These are phyloP conservation scores for Phrynocephalus vlangalii DNA, from an alignment of 2,797 vertebrate species.

Conservation along the genomic window DNA sequence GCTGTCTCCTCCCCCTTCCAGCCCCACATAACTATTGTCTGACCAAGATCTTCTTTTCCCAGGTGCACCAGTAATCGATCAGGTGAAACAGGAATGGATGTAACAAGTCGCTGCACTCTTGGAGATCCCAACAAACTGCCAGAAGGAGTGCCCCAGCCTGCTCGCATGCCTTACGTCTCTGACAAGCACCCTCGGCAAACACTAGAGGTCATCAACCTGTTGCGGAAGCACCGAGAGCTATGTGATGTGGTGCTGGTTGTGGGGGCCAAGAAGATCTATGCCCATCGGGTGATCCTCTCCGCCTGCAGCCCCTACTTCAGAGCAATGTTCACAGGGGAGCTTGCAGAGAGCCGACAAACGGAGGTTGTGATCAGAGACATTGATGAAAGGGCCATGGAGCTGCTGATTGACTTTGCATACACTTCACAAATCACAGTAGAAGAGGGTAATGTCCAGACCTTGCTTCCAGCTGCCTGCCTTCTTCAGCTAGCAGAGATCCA, in stretches of 20 bases:
- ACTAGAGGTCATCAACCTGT: constrained; percentile 96
- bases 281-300: constrained; percentile 95
- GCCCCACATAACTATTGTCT: neutral
- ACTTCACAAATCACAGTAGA: constrained; percentile 99
- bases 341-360: constrained; percentile 96
- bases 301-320: constrained; percentile 99
- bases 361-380: constrained; percentile 98
- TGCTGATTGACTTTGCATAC: constrained; percentile 98
- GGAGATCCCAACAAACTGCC: constrained; percentile 99
- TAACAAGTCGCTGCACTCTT: constrained; percentile 98
- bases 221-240: constrained; percentile 96
- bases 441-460: constrained; percentile 98
- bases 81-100: constrained; percentile 98
- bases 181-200: constrained; percentile 99
- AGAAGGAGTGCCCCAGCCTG: constrained; percentile 98
- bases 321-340: constrained; percentile 98
- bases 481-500: constrained; percentile 98
- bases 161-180: constrained; percentile 98
- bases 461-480: constrained; percentile 96
- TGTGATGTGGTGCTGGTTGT: constrained; percentile 98
- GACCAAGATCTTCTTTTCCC: neutral
- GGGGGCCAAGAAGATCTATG: constrained; percentile 97
- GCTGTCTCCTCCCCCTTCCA: neutral
- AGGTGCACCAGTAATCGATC: constrained; percentile 94
- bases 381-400: constrained; percentile 97